A percentile compares a stretch with the other conserved stretches of the same genome.
These are phyloP conservation scores for Camarhynchus parvulus DNA, from an alignment of 2,113 vertebrate genomes.

Conservation along the genomic window DNA sequence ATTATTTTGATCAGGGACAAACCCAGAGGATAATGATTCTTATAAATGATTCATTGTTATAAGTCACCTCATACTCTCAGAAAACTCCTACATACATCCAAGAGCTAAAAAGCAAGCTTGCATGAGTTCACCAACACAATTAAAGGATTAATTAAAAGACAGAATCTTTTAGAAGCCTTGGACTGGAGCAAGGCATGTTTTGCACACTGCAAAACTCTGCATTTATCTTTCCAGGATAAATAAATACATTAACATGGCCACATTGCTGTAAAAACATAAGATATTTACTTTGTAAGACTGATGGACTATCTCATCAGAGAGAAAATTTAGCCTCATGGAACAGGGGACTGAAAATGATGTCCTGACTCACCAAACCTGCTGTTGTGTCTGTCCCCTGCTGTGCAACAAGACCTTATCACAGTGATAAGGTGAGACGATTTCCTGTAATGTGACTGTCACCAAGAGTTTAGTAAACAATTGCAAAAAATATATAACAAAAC, in stretches of 20 bases:
- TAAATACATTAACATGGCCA: not conserved
- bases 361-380: not conserved
- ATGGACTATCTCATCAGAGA: not conserved
- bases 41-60: conserved; percentile 24
- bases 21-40: conserved; percentile 26
- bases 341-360: not conserved
- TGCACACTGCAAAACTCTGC: not conserved
- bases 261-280: not conserved
- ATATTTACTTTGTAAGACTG: not conserved
- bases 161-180: not conserved
- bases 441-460: not conserved
- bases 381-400: not conserved
- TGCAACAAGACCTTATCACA: not conserved
- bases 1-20: conserved; percentile 38
- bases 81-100: conserved; percentile 3
- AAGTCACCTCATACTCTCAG: not conserved
- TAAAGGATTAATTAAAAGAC: conserved; percentile 21
- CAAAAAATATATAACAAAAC: not conserved
- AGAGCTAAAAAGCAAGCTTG: conserved; percentile 25
- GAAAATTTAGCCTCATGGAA: not conserved
- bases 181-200: not conserved
- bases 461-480: not conserved
- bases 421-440: not conserved
- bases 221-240: not conserved
- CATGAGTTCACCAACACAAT: not conserved